Conservation (phyloP, 2,113 vertebrate species). For the cat (Felis catus) region DNA sequence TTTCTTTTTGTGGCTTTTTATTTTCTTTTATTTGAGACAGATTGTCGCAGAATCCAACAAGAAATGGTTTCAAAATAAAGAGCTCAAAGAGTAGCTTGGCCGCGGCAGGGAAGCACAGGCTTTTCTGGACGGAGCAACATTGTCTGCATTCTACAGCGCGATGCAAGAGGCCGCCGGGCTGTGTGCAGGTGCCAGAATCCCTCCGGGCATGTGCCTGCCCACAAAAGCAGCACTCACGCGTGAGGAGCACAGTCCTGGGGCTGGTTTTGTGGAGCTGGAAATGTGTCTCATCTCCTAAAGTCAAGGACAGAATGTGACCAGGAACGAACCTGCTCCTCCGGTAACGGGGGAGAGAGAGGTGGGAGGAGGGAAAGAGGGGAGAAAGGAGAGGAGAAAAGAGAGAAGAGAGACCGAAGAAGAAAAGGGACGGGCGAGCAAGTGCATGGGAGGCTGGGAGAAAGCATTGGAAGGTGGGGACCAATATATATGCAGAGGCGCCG, state of each 20-base stretch:
- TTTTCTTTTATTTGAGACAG: not conserved
- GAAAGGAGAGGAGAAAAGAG: not conserved
- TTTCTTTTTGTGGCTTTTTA: not conserved
- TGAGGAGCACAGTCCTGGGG: not conserved
- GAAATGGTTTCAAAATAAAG: conserved; percentile 62
- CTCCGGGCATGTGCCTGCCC: not conserved
- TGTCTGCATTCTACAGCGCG: not conserved
- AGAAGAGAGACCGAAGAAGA: not conserved
- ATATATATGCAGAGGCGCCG: accelerated
- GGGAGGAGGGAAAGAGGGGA: not conserved
- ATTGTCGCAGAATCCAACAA: conserved; percentile 36
- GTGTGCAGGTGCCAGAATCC: not conserved
- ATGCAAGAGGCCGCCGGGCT: not conserved
- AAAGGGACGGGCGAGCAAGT: accelerated
- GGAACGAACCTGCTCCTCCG: not conserved
- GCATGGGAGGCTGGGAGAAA: not conserved
- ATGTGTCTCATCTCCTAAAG: not conserved
- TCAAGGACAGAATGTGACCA: not conserved
- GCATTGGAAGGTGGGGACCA: not conserved
- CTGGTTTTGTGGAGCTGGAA: not conserved
- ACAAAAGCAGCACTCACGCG: accelerated
- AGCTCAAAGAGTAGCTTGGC: not conserved
- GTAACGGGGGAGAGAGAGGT: not conserved
- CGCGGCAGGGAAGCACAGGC: not conserved
- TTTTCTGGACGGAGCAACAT: conserved; percentile 9